A percentile compares a stretch with the other conserved stretches of the same genome.
Conservation (phyloP, 2,797 vertebrate species). For the Characodon lateralis region DNA sequence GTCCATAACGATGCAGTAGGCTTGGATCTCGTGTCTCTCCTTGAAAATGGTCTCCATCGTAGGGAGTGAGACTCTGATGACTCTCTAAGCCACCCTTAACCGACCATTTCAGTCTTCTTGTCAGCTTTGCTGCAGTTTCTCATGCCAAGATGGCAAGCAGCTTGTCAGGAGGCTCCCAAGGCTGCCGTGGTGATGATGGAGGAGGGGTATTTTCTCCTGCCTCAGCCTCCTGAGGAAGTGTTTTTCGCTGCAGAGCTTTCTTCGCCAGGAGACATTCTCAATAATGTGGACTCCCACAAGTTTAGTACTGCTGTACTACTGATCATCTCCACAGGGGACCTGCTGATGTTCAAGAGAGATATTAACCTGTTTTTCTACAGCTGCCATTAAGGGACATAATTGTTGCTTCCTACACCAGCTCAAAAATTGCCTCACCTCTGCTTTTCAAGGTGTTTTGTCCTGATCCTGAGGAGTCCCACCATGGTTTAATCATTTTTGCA, state of each 20-base stretch:
- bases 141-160: constrained; percentile 1
- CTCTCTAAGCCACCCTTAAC: neutral
- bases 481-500: neutral
- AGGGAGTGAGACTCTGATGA: neutral
- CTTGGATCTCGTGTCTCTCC: neutral
- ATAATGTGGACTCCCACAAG: neutral
- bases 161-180: neutral
- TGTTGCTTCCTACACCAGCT: too few species aligned
- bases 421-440: neutral
- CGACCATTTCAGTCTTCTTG: neutral
- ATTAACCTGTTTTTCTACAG: neutral
- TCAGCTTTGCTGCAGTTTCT: constrained; percentile 1
- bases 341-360: neutral
- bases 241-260: neutral
- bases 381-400: neutral
- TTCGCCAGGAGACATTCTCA: neutral
- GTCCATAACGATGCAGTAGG: neutral
- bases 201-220: constrained; percentile 8
- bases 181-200: neutral
- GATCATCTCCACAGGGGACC: neutral
- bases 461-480: neutral
- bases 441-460: neutral
- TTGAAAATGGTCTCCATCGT: neutral
- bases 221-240: neutral
- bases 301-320: neutral